Conservation (phyloP, 2,888 invertebrate species). For the Loripinus fragilis region DNA sequence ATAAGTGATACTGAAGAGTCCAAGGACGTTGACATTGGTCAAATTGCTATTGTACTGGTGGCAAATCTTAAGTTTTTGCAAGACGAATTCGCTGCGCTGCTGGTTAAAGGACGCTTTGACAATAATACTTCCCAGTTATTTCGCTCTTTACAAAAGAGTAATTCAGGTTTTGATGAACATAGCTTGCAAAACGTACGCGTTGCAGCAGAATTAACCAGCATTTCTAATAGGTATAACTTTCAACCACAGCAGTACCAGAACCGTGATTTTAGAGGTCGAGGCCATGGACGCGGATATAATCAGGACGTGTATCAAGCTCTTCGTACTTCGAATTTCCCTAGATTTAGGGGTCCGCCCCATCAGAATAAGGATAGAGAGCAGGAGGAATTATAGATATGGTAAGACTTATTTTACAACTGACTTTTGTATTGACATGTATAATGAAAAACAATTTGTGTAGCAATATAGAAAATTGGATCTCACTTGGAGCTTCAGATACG, state of each 20-base stretch:
- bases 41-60: not conserved
- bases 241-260: not conserved
- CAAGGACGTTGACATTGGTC: conserved; percentile 9
- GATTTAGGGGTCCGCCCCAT: not conserved
- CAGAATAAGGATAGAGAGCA: not conserved
- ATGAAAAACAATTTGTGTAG: not conserved
- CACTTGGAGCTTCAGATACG: not conserved
- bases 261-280: not conserved
- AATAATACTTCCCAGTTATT: conserved; percentile 27
- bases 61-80: conserved; percentile 35
- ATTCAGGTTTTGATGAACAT: conserved; percentile 1
- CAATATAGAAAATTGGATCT: not conserved
- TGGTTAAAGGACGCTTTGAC: conserved; percentile 42
- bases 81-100: conserved; percentile 37
- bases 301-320: not conserved
- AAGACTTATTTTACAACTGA: not conserved
- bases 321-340: not conserved
- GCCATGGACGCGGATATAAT: not conserved
- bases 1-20: not conserved
- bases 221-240: not conserved
- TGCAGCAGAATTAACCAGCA: not conserved
- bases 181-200: not conserved
- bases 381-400: not conserved
- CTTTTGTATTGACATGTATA: not conserved
- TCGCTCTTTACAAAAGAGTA: conserved; percentile 20